Percentiles rank a stretch among this genome's conserved stretches.
These are phyloP conservation scores for Xiphydria camelus DNA, from an alignment of 2,888 invertebrate genomes.

Conservation along the genomic window DNA sequence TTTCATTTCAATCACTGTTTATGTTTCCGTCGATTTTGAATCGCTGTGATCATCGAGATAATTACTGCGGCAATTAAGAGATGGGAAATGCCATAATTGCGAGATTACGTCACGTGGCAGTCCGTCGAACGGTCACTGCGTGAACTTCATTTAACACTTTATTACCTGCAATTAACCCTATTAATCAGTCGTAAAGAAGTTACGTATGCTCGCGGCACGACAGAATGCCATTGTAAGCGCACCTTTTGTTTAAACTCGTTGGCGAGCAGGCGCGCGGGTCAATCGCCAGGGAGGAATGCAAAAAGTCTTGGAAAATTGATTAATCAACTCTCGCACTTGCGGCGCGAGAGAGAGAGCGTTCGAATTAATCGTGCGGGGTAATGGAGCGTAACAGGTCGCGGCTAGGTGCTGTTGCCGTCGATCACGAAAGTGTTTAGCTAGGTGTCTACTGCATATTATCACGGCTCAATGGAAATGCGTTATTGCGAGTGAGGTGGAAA, in stretches of 20 bases:
- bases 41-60: too few species aligned
- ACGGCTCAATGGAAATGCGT: too few species aligned
- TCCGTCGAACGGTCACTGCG: background rate
- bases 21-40: too few species aligned
- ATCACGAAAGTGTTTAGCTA: too few species aligned
- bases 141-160: background rate
- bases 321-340: background rate
- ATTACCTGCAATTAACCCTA: background rate
- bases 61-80: too few species aligned
- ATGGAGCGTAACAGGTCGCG: background rate
- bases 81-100: too few species aligned
- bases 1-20: too few species aligned
- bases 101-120: too few species aligned
- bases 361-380: slow-evolving; percentile 2
- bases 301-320: background rate
- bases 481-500: too few species aligned
- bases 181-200: too few species aligned
- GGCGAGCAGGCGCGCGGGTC: background rate
- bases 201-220: background rate
- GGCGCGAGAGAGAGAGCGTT: background rate
- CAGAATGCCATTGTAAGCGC: background rate
- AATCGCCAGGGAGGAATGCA: background rate
- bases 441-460: too few species aligned
- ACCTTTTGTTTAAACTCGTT: background rate
- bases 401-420: too few species aligned